These are phyloP conservation scores for Nixonia krombeini DNA, from an alignment of 1,140 invertebrate species.

Conservation along the genomic window DNA sequence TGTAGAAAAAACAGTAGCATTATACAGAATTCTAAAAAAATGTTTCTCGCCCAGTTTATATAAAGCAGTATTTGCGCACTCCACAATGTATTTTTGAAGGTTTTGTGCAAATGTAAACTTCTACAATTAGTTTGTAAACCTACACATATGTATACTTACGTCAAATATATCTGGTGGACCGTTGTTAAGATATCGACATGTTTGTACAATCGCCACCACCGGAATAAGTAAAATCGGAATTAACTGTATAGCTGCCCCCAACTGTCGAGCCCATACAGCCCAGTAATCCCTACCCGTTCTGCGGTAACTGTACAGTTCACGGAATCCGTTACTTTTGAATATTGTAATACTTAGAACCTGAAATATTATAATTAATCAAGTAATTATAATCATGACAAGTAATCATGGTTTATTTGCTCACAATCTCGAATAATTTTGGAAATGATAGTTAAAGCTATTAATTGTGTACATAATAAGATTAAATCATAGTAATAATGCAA, in stretches of 20 bases:
- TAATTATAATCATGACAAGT: background rate
- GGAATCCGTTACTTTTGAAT: conserved; percentile 82
- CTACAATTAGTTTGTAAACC: too few species aligned
- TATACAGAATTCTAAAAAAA: too few species aligned
- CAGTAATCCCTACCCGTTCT: conserved; percentile 75
- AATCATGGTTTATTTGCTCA: too few species aligned
- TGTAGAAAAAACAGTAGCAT: too few species aligned
- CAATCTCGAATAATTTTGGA: too few species aligned
- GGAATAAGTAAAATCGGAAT: conserved; percentile 83
- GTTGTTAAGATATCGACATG: conserved; percentile 84
- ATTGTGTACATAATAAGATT: conserved; percentile 6
- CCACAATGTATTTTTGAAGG: too few species aligned
- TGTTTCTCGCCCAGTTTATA: too few species aligned
- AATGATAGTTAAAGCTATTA: conserved; percentile 7
- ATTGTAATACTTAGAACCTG: conserved; percentile 83
- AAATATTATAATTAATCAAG: conserved; percentile 24
- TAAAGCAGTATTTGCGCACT: too few species aligned
- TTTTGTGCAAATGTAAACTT: too few species aligned
- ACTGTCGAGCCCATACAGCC: conserved; percentile 82
- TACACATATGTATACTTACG: conserved; percentile 73
- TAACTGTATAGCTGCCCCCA: conserved; percentile 84
- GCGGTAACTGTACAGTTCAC: conserved; percentile 81
- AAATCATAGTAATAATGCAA: too few species aligned
- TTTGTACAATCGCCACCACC: conserved; percentile 84
- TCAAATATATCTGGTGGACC: conserved; percentile 90